Evolutionary conservation across 2,797 vertebrate species (phyloP), one percentile per base, ranked within the genome.

Genomic region (Erpetoichthys calabaricus): DNA sequence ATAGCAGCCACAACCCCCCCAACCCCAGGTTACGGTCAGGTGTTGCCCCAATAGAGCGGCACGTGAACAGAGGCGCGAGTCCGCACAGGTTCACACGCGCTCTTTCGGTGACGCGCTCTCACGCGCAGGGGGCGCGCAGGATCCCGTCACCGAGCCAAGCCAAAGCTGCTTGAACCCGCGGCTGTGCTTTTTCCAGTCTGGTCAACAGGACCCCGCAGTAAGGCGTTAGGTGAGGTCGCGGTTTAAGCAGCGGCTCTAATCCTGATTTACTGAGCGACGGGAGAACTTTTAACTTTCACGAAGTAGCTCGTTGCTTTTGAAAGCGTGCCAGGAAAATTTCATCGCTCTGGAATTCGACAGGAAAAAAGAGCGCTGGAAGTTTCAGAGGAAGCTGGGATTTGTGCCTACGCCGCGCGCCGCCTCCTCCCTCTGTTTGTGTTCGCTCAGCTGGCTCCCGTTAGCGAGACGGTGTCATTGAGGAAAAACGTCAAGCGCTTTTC

Each of bases 321-420:
- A 78, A 69, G 60, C 61, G 67, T 78, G 90, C 91, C 91, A 92
- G 91, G 89, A 92, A 93, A 91, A 86, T 88, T 86, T 93, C 88
- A 94, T 88, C 87, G 86, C 89, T 91, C 82, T 92, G 90, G 91
- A 95, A 91, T 95, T 88, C 82, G 84, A 90, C 84, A 85, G 89
- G 87, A 87, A 88, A 82, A 83, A 82, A 84, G 85, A 80, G 69
- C 71, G 69, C 83, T 89, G 86, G 87, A 90, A 87, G 82, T 89
- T 89, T 89, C 86, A 89, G 87, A 87, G 86, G 89, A 91, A 91
- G 87, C 70, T 70, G 79, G 82, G 86, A 86, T 89, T 85, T 81
- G 81, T 78, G 85, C 82, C 76, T 81, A 81, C 80, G 66, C 79
- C 81, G 82, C 64, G 80, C 25, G 25, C 25, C 25, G 25, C 25